phyloP scores from a whole-genome alignment of 2,888 invertebrate species.

The Eurytoma californica region DNA sequence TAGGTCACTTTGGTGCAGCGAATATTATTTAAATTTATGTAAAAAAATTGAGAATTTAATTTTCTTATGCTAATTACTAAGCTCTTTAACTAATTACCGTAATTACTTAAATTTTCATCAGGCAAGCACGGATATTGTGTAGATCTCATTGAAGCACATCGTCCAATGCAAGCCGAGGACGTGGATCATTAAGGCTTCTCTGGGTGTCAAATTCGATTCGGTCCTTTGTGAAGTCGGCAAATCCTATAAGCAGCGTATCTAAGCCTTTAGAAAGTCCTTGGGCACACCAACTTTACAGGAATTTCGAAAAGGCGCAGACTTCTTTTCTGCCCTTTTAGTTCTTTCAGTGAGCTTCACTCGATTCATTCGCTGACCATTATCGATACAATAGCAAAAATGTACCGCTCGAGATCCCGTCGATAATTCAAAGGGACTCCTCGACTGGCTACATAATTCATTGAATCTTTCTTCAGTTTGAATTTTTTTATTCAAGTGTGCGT shows the following conservation, averaged over 20 bases:
- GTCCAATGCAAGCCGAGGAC: background rate
- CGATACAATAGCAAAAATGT: background rate
- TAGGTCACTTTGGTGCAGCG: no score
- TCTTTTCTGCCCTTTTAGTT: background rate
- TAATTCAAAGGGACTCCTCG: background rate
- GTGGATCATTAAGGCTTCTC: conserved; percentile 20
- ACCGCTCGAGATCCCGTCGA: background rate
- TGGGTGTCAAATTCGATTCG: conserved; percentile 35
- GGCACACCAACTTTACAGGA: conserved; percentile 1
- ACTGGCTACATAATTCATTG: no score
- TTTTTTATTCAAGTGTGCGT: no score
- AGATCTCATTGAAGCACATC: conserved; percentile 15
- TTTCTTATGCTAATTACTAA: no score
- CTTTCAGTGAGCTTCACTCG: background rate
- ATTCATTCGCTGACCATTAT: background rate
- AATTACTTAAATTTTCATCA: background rate
- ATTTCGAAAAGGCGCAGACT: conserved; percentile 10
- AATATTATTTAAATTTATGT: no score
- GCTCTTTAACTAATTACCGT: no score
- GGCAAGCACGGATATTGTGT: background rate
- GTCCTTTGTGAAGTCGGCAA: conserved; percentile 18
- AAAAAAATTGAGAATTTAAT: no score
- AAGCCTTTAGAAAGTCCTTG: conserved; percentile 21
- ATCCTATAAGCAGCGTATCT: conserved; percentile 27
- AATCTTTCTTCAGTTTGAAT: no score